Evolutionary conservation across 2,888 invertebrate species (phyloP).

Genomic region (Himalopsyche japonica): DNA sequence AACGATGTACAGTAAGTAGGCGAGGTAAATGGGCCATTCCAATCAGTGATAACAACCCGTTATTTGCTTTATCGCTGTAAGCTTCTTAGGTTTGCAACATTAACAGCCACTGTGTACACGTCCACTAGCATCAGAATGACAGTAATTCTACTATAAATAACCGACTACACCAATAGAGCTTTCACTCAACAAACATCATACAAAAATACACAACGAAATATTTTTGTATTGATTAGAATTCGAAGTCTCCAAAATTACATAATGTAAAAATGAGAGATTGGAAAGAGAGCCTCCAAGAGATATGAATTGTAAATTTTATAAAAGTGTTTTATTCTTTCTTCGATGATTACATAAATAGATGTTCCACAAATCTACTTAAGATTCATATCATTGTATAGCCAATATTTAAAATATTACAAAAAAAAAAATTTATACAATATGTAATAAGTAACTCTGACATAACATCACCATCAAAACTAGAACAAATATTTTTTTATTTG

Average conservation of each 20-base stretch:
- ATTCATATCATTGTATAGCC: no score
- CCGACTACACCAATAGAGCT: not conserved
- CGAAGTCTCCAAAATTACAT: not conserved
- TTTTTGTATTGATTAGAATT: not conserved
- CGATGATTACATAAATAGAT: no score
- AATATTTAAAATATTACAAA: no score
- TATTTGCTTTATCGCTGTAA: conserved; percentile 16
- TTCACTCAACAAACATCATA: not conserved
- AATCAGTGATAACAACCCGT: conserved; percentile 25
- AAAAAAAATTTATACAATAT: no score
- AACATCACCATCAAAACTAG: no score
- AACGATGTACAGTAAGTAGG: not conserved
- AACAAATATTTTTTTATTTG: no score
- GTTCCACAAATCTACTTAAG: no score
- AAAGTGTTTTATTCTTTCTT: not conserved
- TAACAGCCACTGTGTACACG: not conserved
- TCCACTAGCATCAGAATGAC: not conserved
- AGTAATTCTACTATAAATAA: not conserved
- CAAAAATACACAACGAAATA: not conserved
- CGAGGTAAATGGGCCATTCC: conserved; percentile 24
- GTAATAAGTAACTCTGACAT: no score
- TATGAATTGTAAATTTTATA: not conserved
- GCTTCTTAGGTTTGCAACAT: not conserved
- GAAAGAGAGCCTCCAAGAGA: not conserved
- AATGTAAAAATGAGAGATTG: not conserved